A percentile compares a stretch with the other conserved stretches of the same genome.
Conservation (phyloP, 1,140 invertebrate species). For the Habropoda laboriosa region DNA sequence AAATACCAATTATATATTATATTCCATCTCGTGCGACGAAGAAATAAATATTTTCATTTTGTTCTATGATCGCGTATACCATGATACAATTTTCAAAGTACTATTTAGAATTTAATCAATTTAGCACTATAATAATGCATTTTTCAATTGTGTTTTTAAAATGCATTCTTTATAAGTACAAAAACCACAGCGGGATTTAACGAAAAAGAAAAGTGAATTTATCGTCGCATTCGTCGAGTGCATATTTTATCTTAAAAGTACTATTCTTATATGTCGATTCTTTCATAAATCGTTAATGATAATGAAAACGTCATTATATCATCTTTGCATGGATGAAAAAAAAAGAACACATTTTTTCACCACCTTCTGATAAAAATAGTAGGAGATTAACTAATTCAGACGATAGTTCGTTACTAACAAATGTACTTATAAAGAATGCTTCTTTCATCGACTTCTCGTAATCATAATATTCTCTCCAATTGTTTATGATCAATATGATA, state of each 20-base stretch:
- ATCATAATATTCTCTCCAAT: constrained; percentile 32
- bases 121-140: constrained; percentile 75
- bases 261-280: constrained; percentile 8
- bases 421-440: constrained; percentile 67
- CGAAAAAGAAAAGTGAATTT: constrained; percentile 10
- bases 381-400: constrained; percentile 33
- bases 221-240: not conserved
- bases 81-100: constrained; percentile 73
- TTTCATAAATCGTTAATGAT: constrained; percentile 23
- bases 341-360: not conserved
- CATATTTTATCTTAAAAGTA: constrained; percentile 35
- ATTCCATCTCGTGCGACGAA: constrained; percentile 45
- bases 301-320: constrained; percentile 24
- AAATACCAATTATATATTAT: constrained; percentile 46
- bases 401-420: constrained; percentile 14
- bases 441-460: constrained; percentile 33
- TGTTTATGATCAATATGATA: constrained; percentile 21
- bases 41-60: constrained; percentile 59
- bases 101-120: constrained; percentile 78
- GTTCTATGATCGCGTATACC: constrained; percentile 62
- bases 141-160: constrained; percentile 74
- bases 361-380: constrained; percentile 28
- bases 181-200: not conserved
- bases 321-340: constrained; percentile 1
- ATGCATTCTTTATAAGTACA: constrained; percentile 70